Conservation (phyloP, 2,888 invertebrate species). For the Bugulina stolonifera region DNA sequence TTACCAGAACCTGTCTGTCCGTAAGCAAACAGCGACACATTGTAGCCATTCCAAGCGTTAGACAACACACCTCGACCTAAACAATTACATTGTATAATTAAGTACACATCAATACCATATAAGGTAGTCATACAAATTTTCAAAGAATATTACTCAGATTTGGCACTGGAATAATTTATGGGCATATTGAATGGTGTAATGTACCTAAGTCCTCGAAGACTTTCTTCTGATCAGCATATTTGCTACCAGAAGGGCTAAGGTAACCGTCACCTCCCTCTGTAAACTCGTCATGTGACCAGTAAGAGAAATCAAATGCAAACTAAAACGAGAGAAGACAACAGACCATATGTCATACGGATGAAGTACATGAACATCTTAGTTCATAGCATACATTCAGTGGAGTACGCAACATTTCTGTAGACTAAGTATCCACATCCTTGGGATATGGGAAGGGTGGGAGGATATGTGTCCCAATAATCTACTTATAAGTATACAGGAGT, state of each 20-base stretch:
- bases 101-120: no score
- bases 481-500: neutral
- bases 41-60: conserved; percentile 51
- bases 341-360: no score
- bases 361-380: no score
- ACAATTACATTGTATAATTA: neutral
- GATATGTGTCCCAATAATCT: neutral
- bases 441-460: no score
- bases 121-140: no score
- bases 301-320: conserved; percentile 49
- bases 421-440: no score
- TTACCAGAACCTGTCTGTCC: conserved; percentile 51
- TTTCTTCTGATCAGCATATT: conserved; percentile 47
- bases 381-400: no score
- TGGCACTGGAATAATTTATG: no score
- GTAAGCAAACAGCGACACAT: conserved; percentile 50
- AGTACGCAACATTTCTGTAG: no score
- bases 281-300: conserved; percentile 50
- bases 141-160: no score
- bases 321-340: conserved; percentile 27
- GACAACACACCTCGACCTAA: conserved; percentile 39
- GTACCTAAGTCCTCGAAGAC: conserved; percentile 47
- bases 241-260: conserved; percentile 35
- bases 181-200: no score
- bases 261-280: conserved; percentile 42